Evolutionary conservation across 2,113 vertebrate species (phyloP), one percentile per base, ranked within the genome.

Genomic region (Amblyopsis rosae): DNA sequence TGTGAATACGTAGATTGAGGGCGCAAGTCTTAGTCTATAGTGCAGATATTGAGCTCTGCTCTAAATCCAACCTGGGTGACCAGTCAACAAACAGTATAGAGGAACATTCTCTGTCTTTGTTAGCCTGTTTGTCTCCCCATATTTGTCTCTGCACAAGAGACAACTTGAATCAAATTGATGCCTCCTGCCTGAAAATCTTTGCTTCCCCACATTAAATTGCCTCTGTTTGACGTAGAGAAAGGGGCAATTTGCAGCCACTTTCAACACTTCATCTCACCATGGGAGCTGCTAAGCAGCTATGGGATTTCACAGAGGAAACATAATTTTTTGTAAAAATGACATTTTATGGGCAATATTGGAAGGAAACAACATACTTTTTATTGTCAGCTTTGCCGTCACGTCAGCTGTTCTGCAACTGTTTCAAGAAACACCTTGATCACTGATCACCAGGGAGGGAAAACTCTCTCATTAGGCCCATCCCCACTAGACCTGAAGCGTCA

Each of bases 151-250:
- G 32, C 61, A 72, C 69, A 15, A 55, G 51, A 58, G 62, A 75
- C 48, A 6, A 41, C 69, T 74, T 73, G 55, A 62, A 68, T 67
- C 65, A 17, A 65, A 62, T 19, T 69, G 67, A 76, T 63, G 77
- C 82, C 78, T 76, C 68, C 73, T 72, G 67, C 70, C 62, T 65
- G 62, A 68, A 65, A 81, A 63, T 64, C 57, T 79, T 74, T 50
- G 65, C 71, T 74, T 45, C 35, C 35, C 2, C 9, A 63, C 61
- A 55, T 67, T 75, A 82, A 84, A 88, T 82, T 80, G 76, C 65
- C 65, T 71, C 61, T 79, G 57, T 63, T 71, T 80, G 82, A 85
- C 82, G 73, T 70, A 70, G 69, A 86, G 53, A 82, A 79, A 81
- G 49, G 48, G 74, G 70, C 73, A 75, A 75, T 81, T 80, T 78